Base-by-base conservation (phyloP, 2,113 vertebrate species). In the Oostethus manadensis region DNA sequence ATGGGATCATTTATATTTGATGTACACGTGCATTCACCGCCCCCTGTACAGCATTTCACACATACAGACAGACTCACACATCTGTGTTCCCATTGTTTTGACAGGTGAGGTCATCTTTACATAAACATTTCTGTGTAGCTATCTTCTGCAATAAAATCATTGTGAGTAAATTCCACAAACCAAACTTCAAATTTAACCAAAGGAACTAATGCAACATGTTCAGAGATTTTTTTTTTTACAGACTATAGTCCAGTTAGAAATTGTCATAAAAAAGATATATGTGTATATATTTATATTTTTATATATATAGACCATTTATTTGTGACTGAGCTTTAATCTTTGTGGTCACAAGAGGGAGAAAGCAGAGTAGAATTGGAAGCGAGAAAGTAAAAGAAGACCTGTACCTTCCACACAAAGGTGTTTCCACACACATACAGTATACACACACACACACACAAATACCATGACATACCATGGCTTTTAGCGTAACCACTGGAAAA, bases 221-320 rank as follows among this genome's bases (percentile, higher is more conserved):
- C 77, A 76, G 74, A 79, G 68, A 76, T 50, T 23, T 7, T 18
- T 83, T 76, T 73, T 74, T 77, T 78, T 85, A 86, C 83, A 86
- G 80, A 85, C 84, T 69, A 55, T 76, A 81, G 70, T 83, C 78
- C 80, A 71, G 53, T 82, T 84, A 86, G 79, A 87, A 87, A 87
- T 82, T 63, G 75, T 81, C 77, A 82, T 87, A 84, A 84, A 86
- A 88, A 86, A 88, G 73, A 79, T 81, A 80, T 74, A 81, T 77
- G 80, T 81, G 84, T 83, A 81, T 80, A 74, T 85, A 70, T 81
- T 80, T 77, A 58, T 72, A 74, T 81, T 79, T 79, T 56, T 53
- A 74, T 74, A 65, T 82, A 83, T 84, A 81, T 83, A 81, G 72
- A 83, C 77, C 75, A 82, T 84, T 75, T 79, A 80, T 82, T 75